Conservation (phyloP, 2,797 vertebrate genomes). For the Acrossocheilus wenchowensis region DNA sequence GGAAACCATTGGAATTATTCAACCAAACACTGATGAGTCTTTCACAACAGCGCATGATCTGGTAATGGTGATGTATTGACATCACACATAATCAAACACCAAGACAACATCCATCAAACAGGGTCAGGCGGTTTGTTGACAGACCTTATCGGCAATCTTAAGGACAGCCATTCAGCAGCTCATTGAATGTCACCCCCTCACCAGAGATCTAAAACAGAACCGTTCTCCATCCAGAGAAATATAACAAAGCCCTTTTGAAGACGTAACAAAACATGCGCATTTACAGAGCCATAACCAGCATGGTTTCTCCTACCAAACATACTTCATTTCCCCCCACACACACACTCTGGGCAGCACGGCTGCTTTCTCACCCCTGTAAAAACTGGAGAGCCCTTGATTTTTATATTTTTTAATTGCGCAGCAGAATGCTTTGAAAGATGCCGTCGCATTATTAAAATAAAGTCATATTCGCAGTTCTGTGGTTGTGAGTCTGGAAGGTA, state of each 20-base stretch:
- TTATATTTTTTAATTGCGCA: conserved; percentile 57
- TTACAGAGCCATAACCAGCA: conserved; percentile 62
- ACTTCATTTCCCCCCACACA: conserved; percentile 38
- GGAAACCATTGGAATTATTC: not conserved
- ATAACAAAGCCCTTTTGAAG: conserved; percentile 50
- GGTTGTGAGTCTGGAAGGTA: conserved; percentile 67
- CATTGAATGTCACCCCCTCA: conserved; percentile 5
- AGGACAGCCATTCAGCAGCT: conserved; percentile 39
- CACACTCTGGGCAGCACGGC: conserved; percentile 29
- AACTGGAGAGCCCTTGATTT: conserved; percentile 51
- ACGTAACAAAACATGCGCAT: conserved; percentile 49
- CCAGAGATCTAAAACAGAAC: conserved; percentile 42
- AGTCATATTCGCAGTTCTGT: conserved; percentile 78
- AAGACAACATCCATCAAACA: conserved; percentile 31
- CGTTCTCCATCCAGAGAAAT: conserved; percentile 15
- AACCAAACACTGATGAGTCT: conserved; percentile 5
- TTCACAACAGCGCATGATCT: conserved; percentile 25
- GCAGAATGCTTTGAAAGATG: conserved; percentile 51
- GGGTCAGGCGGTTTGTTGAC: conserved; percentile 37
- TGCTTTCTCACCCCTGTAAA: conserved; percentile 57
- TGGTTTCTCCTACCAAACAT: conserved; percentile 51
- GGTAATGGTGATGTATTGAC: conserved; percentile 34
- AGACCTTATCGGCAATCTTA: conserved; percentile 42
- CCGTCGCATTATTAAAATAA: conserved; percentile 54
- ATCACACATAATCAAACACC: conserved; percentile 33